Evolutionary conservation across 2,888 invertebrate species (phyloP).

Genomic region (Caenorhabditis macrosperma): DNA sequence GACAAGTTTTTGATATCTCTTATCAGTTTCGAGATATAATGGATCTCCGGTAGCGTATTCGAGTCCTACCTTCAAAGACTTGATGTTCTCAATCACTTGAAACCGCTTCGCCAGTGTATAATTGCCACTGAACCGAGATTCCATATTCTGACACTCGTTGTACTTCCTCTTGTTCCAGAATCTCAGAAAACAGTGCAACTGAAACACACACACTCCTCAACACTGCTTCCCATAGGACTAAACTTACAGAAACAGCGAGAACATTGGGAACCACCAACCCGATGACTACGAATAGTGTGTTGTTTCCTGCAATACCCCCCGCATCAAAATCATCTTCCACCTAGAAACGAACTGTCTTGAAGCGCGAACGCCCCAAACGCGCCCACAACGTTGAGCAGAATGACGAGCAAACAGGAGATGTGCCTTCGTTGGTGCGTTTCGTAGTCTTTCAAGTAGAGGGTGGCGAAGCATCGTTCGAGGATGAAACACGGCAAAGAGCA

Average conservation of each 20-base stretch:
- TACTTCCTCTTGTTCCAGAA: constrained; percentile 28
- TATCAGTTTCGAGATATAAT: no score
- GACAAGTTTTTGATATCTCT: no score
- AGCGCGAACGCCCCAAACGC: constrained; percentile 7
- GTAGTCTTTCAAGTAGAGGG: constrained; percentile 24
- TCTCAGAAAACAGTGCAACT: constrained; percentile 15
- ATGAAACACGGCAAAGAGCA: constrained; percentile 37
- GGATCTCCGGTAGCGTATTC: no score
- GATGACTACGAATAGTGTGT: constrained; percentile 16
- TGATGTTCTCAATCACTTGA: constrained; percentile 35
- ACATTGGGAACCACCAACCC: constrained; percentile 9
- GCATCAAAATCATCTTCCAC: background rate
- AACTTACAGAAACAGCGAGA: constrained; percentile 12
- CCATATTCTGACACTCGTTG: constrained; percentile 10
- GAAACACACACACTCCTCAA: background rate
- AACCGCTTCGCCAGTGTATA: constrained; percentile 38
- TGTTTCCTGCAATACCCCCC: constrained; percentile 20
- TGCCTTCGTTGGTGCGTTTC: constrained; percentile 24
- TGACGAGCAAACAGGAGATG: constrained; percentile 19
- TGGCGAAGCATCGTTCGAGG: constrained; percentile 39
- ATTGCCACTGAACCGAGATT: background rate
- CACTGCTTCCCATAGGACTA: background rate
- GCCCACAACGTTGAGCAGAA: constrained; percentile 18
- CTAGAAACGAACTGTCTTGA: constrained; percentile 19
- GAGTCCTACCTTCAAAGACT: constrained; percentile 14